Evolutionary conservation across 2,888 invertebrate species (phyloP).

Genomic region (Pristionchus fissidentatus): DNA sequence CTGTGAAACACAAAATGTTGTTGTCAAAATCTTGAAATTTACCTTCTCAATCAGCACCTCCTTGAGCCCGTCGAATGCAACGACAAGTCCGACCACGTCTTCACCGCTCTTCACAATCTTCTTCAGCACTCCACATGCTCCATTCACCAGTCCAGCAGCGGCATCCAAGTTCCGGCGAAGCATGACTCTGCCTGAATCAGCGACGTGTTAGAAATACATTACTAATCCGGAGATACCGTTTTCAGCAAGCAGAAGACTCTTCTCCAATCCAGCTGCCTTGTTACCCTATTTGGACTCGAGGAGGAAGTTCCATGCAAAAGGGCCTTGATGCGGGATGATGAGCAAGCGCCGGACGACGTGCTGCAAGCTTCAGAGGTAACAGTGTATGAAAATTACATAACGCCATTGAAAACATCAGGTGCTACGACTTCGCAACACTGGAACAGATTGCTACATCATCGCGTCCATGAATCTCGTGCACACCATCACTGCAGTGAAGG

Average conservation of each 20-base stretch:
- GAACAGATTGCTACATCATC: too few species aligned
- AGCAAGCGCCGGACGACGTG: too few species aligned
- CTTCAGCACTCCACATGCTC: conserved; percentile 48
- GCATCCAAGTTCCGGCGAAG: conserved; percentile 48
- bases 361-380: too few species aligned
- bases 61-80: too few species aligned
- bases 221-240: neutral
- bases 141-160: conserved; percentile 48
- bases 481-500: too few species aligned
- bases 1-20: neutral
- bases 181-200: conserved; percentile 48
- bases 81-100: neutral
- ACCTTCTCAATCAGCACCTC: conserved; percentile 1
- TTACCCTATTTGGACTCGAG: too few species aligned
- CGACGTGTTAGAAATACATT: neutral
- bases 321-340: too few species aligned
- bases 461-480: too few species aligned
- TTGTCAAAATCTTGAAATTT: neutral
- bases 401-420: too few species aligned
- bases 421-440: too few species aligned
- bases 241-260: neutral
- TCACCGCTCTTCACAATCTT: neutral
- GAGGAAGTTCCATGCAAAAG: too few species aligned
- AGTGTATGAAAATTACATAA: too few species aligned
- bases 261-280: conserved; percentile 19